Evolutionary conservation across 2,113 vertebrate species (phyloP).

Genomic region (Dromas ardeola): DNA sequence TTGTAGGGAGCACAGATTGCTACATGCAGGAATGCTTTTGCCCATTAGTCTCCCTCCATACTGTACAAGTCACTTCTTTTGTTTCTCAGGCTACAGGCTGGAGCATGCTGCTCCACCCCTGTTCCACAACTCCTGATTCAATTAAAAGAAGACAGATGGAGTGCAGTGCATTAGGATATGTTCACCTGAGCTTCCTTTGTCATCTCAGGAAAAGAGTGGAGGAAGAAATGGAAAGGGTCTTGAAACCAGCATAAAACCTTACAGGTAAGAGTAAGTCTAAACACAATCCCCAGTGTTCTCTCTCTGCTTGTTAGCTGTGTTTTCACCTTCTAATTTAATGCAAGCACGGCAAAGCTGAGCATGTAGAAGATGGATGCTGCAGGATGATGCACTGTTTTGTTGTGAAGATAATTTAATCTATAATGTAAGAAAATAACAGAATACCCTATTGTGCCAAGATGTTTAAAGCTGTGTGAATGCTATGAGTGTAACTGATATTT

Average conservation of each 20-base stretch:
- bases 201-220: background rate
- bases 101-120: conserved; percentile 28
- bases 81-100: conserved; percentile 26
- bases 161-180: background rate
- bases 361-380: background rate
- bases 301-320: background rate
- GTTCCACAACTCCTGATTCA: conserved; percentile 12
- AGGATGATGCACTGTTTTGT: background rate
- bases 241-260: background rate
- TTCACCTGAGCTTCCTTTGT: background rate
- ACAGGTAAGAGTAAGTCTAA: background rate
- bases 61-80: conserved; percentile 35
- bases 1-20: conserved; percentile 62
- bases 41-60: conserved; percentile 49
- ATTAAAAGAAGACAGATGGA: conserved; percentile 39
- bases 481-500: background rate
- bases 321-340: background rate
- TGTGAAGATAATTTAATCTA: conserved; percentile 5
- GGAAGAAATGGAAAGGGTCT: background rate
- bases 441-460: background rate
- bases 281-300: background rate
- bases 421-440: conserved; percentile 1
- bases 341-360: background rate
- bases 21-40: conserved; percentile 40
- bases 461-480: conserved; percentile 6